Base-by-base conservation (phyloP, 2,113 vertebrate species). In the Plotosus lineatus region DNA sequence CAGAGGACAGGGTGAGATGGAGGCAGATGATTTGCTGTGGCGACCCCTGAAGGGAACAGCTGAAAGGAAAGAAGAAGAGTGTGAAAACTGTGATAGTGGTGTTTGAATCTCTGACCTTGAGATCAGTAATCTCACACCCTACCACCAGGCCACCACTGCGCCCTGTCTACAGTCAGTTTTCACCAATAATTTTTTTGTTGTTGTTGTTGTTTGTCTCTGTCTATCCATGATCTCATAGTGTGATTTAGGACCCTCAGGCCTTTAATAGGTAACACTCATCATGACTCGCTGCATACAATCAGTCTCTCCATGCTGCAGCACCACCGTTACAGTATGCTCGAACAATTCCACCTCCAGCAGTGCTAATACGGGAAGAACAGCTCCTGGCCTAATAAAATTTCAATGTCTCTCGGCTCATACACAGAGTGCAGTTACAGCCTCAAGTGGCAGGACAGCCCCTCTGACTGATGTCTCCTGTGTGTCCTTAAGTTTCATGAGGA, bases 221-320 rank as follows among this genome's bases (percentile, higher is more conserved):
- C 26, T 48, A 28, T 28, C 17, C 14, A 46, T 74, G 50, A 65
- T 71, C 68, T n/a, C 63, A 23, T 86, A 83, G 80, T 83, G 83
- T 83, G 79, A 81, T 75, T n/a, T 77, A 82, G 85, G 78, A 86
- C 86, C 86, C 81, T 74, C 79, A 44, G 82, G 36, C 61, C 72
- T 60, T 40, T 40, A 82, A 81, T 77, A 78, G 72, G 75, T 69
- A n/a, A 44, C 75, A 38, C 72, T 89, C 87, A 85, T 85, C 79
- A 83, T 87, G 89, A 86, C 79, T 88, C 86, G 88, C 60, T 14
- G 55, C 72, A 10, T 72, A 72, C 55, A 42, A 33, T 68, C 80
- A 36, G 69, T 53, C 79, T 50, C 19, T 21, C n/a, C 15, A 33
- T 23, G 11, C 31, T 23, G 11, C 31, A 12, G 48, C 12, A 3